Evolutionary conservation across 2,888 invertebrate genomes (phyloP), one percentile per base, ranked within the genome.

Genomic region (Oxystoma pomonae): DNA sequence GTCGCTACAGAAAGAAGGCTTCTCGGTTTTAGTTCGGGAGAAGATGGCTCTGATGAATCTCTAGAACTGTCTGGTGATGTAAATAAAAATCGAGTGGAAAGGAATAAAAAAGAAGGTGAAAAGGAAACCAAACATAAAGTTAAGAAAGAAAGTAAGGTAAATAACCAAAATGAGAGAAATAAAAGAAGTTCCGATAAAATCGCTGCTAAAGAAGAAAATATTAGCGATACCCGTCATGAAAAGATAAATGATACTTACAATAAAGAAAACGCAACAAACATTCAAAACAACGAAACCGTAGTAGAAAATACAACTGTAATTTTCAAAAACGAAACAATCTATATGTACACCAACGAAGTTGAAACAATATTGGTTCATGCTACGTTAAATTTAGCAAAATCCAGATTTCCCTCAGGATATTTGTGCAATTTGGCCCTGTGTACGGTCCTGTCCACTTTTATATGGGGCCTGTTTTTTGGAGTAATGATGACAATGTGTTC

Each of bases 361-460:
- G 59, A 58, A 7, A 20, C 60, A 21, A 59, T 63, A 17, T 20
- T 63, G 16, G 59, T 57, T 21, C 21, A 58, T 22, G 61, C 64
- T 1, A 66, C 57, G 58, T 55, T 68, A 35, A 52, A 65, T 19
- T 49, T 61, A 35, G 71, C 70, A 20, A 68, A 62, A 52, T 52
- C 64, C 1, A 56, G 66, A 12, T 75, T 74, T 70, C 68, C 70
- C 1, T 19, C 62, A 5, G 61, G 59, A 22, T 57, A 51, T 20
- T 58, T 63, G 51, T 77, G 77, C 62, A 68, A 74, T 60, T 72
- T 69, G 57, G 71, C 71, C 18, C 67, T 73, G 50, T 73, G 73
- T 61, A 61, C 69, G 3, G 72, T 74, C 16, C 59, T 77, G 57
- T 59, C 71, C 53, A 72, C 72, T 1, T 67, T 73, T 61, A 72